These are phyloP conservation scores for Arion vulgaris DNA, from an alignment of 1,140 invertebrate species.

Conservation along the genomic window DNA sequence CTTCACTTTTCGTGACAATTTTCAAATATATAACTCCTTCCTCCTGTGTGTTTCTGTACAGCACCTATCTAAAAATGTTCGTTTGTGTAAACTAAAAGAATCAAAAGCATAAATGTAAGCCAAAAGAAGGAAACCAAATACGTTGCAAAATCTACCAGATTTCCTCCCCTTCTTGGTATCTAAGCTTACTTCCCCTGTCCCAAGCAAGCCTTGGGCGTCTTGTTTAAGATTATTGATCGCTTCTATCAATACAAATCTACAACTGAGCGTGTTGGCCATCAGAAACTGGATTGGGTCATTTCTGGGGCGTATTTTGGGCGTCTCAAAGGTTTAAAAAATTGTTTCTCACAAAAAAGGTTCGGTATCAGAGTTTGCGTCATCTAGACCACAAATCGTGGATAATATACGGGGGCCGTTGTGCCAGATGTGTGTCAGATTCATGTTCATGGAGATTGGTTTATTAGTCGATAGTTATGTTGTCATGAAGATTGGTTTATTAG, in stretches of 20 bases:
- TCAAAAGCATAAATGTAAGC: neutral
- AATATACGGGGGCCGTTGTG: no score
- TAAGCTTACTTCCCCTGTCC: neutral
- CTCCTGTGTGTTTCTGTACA: no score
- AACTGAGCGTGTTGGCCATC: neutral
- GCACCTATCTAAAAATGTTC: no score
- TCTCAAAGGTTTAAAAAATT: neutral
- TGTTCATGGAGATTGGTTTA: no score
- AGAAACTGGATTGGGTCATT: neutral
- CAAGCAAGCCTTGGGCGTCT: neutral
- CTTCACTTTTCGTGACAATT: no score
- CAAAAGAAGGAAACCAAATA: neutral
- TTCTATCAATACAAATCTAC: conserved; percentile 8
- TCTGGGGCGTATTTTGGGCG: neutral
- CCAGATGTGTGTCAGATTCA: no score
- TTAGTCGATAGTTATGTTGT: no score
- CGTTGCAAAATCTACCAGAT: neutral
- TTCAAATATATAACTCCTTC: no score
- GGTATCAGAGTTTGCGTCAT: no score
- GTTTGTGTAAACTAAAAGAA: neutral
- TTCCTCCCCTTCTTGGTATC: neutral
- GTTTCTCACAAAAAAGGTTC: no score
- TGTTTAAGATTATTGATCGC: conserved; percentile 12
- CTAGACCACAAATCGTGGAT: no score
- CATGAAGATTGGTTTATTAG: no score